phyloP scores from a whole-genome alignment of 2,797 vertebrate species.

The Lagothrix lagotricha region DNA sequence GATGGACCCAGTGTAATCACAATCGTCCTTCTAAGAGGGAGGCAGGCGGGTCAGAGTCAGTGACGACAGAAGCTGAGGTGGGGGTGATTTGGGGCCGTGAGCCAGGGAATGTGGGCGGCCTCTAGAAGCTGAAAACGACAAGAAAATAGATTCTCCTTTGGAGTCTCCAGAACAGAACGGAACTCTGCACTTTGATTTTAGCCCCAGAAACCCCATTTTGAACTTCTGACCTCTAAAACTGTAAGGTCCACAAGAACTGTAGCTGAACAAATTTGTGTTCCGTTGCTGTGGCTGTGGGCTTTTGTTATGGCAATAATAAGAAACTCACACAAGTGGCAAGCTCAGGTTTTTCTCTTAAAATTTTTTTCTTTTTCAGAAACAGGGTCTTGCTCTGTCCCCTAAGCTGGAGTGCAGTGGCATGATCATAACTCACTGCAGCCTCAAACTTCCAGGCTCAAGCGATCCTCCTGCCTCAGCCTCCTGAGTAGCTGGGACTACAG shows the following conservation, averaged over 20 bases:
- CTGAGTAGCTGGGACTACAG: neutral
- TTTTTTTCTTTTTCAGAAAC: neutral
- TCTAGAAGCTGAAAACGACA: neutral
- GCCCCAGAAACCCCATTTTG: neutral
- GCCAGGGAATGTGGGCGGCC: neutral
- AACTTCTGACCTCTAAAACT: neutral
- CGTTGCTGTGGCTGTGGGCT: neutral
- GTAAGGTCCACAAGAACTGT: neutral
- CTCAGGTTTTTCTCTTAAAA: neutral
- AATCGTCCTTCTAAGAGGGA: neutral
- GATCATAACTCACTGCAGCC: neutral
- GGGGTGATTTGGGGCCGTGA: neutral
- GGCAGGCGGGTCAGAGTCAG: neutral
- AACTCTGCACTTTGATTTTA: neutral
- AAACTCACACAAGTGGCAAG: neutral
- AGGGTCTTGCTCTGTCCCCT: neutral
- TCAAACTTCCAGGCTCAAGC: neutral
- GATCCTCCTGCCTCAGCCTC: neutral
- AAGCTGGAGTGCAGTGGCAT: neutral
- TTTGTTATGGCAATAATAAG: neutral
- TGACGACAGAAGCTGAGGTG: fast-evolving
- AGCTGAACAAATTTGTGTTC: too few relatives aligned
- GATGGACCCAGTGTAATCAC: neutral
- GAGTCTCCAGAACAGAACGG: too few relatives aligned
- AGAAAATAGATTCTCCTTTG: neutral